These are phyloP conservation scores for Emys orbicularis DNA, from an alignment of 2,797 vertebrate genomes.

Conservation along the genomic window DNA sequence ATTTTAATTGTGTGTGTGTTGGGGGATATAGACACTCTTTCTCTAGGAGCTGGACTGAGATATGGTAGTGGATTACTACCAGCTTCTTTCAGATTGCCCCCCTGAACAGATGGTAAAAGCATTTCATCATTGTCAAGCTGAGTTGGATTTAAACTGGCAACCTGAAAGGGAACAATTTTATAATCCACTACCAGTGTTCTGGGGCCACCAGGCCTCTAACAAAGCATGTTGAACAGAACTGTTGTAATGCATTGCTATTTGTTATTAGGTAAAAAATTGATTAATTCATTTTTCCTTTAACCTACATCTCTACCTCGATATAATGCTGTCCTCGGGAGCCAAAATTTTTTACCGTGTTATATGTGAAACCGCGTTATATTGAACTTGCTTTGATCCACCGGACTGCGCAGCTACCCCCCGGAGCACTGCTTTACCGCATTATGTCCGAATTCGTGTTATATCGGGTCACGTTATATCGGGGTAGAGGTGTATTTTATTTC, in stretches of 20 bases:
- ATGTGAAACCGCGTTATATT: too few relatives aligned
- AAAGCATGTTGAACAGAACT: not conserved
- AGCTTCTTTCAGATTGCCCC: not conserved
- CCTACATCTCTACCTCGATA: not conserved
- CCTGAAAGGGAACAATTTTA: not conserved
- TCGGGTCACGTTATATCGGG: too few relatives aligned
- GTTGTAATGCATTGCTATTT: too few relatives aligned
- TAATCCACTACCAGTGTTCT: not conserved
- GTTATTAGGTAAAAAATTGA: not conserved
- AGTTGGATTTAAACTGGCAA: not conserved
- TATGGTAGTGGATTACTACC: not conserved
- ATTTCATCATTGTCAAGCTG: not conserved
- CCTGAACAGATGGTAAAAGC: not conserved
- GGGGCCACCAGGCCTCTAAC: not conserved
- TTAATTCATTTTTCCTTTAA: not conserved
- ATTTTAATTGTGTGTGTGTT: fast-evolving
- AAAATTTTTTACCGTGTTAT: too few relatives aligned
- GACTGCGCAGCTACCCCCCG: too few relatives aligned
- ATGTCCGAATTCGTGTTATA: too few relatives aligned
- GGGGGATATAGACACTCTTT: not conserved
- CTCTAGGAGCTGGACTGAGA: not conserved
- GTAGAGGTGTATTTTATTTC: not conserved
- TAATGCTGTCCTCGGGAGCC: too few relatives aligned
- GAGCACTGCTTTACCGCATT: too few relatives aligned
- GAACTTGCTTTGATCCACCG: too few relatives aligned